Conservation (phyloP, 2,797 vertebrate genomes). For the Chaetodon trifasciatus region DNA sequence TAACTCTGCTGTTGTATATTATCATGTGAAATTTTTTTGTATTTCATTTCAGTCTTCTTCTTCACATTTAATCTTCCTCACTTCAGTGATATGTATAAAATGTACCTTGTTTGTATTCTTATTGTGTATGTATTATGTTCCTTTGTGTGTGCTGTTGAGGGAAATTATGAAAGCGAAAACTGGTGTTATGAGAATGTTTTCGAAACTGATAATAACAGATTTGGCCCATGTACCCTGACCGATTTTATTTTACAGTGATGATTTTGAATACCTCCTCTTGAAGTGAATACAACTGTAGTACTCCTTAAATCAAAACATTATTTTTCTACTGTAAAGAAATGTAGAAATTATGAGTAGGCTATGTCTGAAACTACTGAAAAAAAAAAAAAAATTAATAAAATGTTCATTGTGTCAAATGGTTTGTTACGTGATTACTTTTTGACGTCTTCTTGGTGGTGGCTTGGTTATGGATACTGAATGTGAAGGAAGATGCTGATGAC, state of each 20-base stretch:
- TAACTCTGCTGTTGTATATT: conserved; percentile 64
- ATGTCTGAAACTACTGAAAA: conserved; percentile 59
- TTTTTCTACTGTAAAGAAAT: conserved; percentile 84
- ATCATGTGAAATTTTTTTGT: conserved; percentile 58
- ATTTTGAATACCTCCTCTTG: conserved; percentile 66
- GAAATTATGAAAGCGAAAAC: conserved; percentile 60
- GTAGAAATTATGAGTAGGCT: conserved; percentile 48
- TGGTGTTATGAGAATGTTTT: conserved; percentile 60
- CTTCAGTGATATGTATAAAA: conserved; percentile 67
- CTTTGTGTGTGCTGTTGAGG: conserved; percentile 61
- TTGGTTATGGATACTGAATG: not conserved
- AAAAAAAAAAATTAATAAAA: conserved; percentile 52
- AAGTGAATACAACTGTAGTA: conserved; percentile 64
- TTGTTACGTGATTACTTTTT: conserved; percentile 14
- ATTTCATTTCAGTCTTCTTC: conserved; percentile 47
- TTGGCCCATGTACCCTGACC: conserved; percentile 29
- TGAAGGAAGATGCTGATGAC: not conserved
- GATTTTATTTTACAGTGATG: conserved; percentile 62
- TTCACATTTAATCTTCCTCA: conserved; percentile 56
- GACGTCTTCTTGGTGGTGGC: not conserved
- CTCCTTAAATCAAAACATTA: conserved; percentile 77
- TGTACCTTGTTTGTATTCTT: conserved; percentile 69
- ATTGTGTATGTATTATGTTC: conserved; percentile 61
- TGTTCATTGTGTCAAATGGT: conserved; percentile 47
- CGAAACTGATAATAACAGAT: conserved; percentile 50